Percentiles rank a stretch among this genome's conserved stretches.
phyloP scores from a whole-genome alignment of 2,888 invertebrate species.

The Pycnomerus fuliginosus region DNA sequence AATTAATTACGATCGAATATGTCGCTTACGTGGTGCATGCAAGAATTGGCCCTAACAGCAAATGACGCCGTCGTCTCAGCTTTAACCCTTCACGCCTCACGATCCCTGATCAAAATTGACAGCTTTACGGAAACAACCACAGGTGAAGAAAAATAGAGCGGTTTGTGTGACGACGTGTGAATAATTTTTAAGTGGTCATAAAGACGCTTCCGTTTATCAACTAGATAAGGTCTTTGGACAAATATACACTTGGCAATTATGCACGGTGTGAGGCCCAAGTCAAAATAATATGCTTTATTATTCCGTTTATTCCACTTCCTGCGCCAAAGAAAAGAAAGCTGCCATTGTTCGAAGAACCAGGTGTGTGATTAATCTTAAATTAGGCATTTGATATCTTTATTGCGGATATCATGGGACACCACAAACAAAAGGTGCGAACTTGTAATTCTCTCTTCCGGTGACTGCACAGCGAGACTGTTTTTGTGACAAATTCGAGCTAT shows the following conservation, averaged over 20 bases:
- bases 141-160: background rate
- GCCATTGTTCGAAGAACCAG: constrained; percentile 8
- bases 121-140: background rate
- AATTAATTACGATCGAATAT: no score
- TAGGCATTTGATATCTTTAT: constrained; percentile 19
- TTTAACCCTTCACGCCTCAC: constrained; percentile 40
- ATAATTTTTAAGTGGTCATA: constrained; percentile 13
- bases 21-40: constrained; percentile 26
- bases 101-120: constrained; percentile 23
- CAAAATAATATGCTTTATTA: constrained; percentile 12
- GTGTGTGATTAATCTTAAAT: constrained; percentile 22
- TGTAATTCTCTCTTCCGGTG: no score
- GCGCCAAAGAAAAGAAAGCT: constrained; percentile 3
- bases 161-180: constrained; percentile 2
- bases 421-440: constrained; percentile 15
- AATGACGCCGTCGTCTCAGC: constrained; percentile 36
- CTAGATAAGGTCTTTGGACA: constrained; percentile 13
- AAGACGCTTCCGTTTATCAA: constrained; percentile 18
- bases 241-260: constrained; percentile 18
- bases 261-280: constrained; percentile 12
- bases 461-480: no score
- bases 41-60: constrained; percentile 34
- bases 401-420: constrained; percentile 10
- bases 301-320: constrained; percentile 16
- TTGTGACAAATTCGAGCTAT: no score